A percentile compares a stretch with the other conserved stretches of the same genome.
Conservation (phyloP, 1,140 invertebrate species). For the Samia ricini region DNA sequence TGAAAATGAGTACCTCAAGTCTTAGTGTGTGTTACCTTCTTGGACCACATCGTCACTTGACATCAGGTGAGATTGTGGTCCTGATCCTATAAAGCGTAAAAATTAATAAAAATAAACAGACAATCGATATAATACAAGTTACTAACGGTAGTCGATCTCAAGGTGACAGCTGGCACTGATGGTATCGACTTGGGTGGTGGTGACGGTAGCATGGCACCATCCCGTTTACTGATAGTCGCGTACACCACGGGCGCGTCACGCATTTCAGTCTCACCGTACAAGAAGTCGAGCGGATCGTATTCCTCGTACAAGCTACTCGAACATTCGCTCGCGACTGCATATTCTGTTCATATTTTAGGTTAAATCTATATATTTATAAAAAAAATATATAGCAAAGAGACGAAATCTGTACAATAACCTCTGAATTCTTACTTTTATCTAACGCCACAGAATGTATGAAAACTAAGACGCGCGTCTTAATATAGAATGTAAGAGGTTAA, state of each 20-base stretch:
- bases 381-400: too few species aligned
- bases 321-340: slow-evolving; percentile 77
- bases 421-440: too few species aligned
- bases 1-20: too few species aligned
- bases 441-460: too few species aligned
- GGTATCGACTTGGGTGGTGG: slow-evolving; percentile 75
- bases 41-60: too few species aligned
- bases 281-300: slow-evolving; percentile 91
- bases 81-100: too few species aligned
- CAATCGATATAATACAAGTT: background rate
- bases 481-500: too few species aligned
- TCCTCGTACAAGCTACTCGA: slow-evolving; percentile 88
- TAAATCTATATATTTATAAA: background rate
- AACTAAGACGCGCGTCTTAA: too few species aligned
- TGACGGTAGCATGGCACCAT: slow-evolving; percentile 79
- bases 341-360: slow-evolving; percentile 53
- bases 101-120: background rate
- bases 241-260: slow-evolving; percentile 87
- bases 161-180: slow-evolving; percentile 47
- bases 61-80: too few species aligned
- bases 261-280: slow-evolving; percentile 86
- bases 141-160: slow-evolving; percentile 62
- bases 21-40: too few species aligned
- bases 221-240: slow-evolving; percentile 83
- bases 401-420: too few species aligned